Conservation (phyloP, 2,113 vertebrate genomes). For the Cygnus atratus region DNA sequence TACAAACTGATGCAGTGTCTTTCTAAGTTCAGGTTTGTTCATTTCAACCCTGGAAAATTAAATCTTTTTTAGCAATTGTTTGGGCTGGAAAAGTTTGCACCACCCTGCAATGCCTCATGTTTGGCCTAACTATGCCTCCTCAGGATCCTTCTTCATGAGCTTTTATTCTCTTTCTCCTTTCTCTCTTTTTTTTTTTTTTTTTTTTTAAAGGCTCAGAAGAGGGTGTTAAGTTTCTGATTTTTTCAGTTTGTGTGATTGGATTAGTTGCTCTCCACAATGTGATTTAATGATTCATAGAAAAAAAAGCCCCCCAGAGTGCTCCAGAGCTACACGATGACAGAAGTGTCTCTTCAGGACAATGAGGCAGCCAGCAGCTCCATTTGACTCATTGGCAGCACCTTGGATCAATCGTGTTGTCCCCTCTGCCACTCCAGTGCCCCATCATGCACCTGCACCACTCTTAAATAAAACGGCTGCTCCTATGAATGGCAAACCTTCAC, state of each 20-base stretch:
- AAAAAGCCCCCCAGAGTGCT: background rate
- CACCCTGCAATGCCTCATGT: background rate
- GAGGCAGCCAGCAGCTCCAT: background rate
- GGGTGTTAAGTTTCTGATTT: background rate
- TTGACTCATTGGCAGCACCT: background rate
- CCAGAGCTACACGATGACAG: rapidly evolving
- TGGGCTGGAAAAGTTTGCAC: background rate
- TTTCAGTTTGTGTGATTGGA: background rate
- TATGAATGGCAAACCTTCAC: background rate
- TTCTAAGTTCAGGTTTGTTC: background rate
- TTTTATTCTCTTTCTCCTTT: background rate
- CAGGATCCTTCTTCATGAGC: background rate
- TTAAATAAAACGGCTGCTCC: background rate
- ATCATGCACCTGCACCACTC: background rate
- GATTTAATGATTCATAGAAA: background rate
- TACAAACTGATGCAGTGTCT: background rate
- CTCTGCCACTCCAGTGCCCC: background rate
- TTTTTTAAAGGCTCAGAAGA: background rate
- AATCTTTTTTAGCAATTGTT: background rate
- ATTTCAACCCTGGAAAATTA: background rate
- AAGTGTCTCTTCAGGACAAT: background rate
- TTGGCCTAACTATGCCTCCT: background rate
- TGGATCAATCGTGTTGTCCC: background rate
- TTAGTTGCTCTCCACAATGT: background rate
- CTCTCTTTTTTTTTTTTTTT: background rate